Evolutionary conservation across 1,140 invertebrate species (phyloP).

Genomic region (Panulirus ornatus): DNA sequence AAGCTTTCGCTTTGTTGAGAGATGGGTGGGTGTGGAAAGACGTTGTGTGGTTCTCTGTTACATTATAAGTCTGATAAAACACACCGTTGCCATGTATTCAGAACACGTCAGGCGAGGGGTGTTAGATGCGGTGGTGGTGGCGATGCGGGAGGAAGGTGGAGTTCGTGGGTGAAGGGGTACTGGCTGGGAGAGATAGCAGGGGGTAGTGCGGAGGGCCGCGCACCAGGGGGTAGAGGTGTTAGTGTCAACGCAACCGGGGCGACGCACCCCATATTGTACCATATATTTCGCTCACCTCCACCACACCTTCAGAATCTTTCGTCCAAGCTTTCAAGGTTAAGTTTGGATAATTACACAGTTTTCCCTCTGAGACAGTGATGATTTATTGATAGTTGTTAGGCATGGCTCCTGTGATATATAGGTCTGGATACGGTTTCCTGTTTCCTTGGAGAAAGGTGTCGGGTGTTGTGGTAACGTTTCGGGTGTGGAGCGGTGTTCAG

Average conservation of each 20-base stretch:
- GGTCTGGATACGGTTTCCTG: too few species aligned
- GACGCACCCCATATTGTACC: background rate
- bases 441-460: background rate
- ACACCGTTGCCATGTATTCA: too few species aligned
- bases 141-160: background rate
- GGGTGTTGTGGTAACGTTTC: background rate
- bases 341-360: too few species aligned
- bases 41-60: too few species aligned
- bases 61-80: too few species aligned
- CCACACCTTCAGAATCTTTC: background rate
- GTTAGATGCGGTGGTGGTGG: background rate
- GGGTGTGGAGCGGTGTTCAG: background rate
- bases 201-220: background rate
- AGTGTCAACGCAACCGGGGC: conserved; percentile 8
- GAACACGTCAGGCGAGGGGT: too few species aligned
- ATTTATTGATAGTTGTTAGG: too few species aligned
- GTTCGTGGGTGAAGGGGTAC: background rate
- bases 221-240: conserved; percentile 21
- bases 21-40: too few species aligned
- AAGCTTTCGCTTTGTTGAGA: too few species aligned
- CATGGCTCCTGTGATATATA: too few species aligned
- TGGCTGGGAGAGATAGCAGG: background rate
- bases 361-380: too few species aligned
- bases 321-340: too few species aligned
- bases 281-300: background rate